A percentile compares a stretch with the other conserved stretches of the same genome.
Evolutionary conservation across 2,888 invertebrate species (phyloP).

Genomic region (Cephus pulcher): DNA sequence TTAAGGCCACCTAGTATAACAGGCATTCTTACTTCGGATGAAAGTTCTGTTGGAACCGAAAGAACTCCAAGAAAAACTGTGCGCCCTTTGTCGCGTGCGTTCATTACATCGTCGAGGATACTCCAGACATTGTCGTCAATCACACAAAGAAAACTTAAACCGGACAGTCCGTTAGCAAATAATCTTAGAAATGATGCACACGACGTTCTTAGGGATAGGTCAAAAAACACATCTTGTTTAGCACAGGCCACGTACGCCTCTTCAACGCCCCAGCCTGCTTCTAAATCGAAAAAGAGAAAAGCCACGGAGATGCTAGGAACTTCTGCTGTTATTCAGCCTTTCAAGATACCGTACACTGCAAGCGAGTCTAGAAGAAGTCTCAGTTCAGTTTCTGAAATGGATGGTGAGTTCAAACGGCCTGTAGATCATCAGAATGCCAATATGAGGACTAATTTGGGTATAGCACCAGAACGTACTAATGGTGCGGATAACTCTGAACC

Average conservation of each 20-base stretch:
- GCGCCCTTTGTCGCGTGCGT: constrained; percentile 49
- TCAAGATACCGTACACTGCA: constrained; percentile 51
- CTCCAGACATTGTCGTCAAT: constrained; percentile 59
- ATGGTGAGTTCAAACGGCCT: constrained; percentile 23
- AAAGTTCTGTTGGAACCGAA: constrained; percentile 35
- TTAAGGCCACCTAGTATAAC: constrained; percentile 49
- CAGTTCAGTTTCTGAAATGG: constrained; percentile 35
- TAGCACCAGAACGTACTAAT: constrained; percentile 13
- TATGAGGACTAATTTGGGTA: not conserved
- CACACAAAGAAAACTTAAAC: constrained; percentile 47
- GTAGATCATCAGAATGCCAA: constrained; percentile 7
- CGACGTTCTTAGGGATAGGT: not conserved
- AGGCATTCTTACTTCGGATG: constrained; percentile 47
- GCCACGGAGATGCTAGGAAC: constrained; percentile 46
- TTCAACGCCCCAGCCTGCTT: constrained; percentile 18
- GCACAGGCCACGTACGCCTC: constrained; percentile 9
- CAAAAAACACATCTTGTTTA: not conserved
- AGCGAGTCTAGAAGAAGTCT: constrained; percentile 28
- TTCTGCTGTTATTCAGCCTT: constrained; percentile 40
- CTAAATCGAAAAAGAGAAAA: constrained; percentile 54
- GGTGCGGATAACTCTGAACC: constrained; percentile 15
- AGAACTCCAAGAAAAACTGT: constrained; percentile 34
- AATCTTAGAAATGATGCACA: not conserved
- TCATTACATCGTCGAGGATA: constrained; percentile 59
- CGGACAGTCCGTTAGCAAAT: constrained; percentile 10